These are phyloP conservation scores for Anastatus disparis DNA, from an alignment of 1,140 invertebrate genomes.

Conservation along the genomic window DNA sequence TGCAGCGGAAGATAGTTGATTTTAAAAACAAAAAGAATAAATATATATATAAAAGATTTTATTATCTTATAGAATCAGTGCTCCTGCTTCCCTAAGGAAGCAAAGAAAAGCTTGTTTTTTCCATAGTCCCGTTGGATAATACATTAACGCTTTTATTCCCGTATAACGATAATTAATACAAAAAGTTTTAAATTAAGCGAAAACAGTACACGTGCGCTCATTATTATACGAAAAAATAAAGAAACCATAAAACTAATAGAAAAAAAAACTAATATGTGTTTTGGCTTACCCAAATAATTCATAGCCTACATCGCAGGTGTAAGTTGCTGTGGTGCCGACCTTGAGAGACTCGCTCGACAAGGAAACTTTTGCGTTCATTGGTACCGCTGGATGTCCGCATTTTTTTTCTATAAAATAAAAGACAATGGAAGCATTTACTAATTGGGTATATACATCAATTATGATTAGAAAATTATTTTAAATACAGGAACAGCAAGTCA, in stretches of 20 bases:
- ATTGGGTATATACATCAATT: no score
- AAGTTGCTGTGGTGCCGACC: slow-evolving; percentile 76
- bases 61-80: no score
- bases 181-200: not conserved
- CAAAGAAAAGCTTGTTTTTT: not conserved
- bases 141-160: no score
- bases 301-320: slow-evolving; percentile 87
- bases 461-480: no score
- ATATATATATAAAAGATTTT: no score
- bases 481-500: no score
- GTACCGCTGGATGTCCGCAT: slow-evolving; percentile 85
- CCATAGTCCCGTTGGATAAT: not conserved
- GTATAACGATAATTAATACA: not conserved
- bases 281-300: slow-evolving; percentile 72
- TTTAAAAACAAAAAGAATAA: no score
- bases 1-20: not conserved
- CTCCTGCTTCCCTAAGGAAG: not conserved
- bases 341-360: slow-evolving; percentile 65
- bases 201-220: no score
- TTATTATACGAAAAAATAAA: no score
- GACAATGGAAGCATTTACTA: not conserved
- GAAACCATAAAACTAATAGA: no score
- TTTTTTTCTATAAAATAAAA: slow-evolving; percentile 57
- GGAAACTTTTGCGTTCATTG: slow-evolving; percentile 79
- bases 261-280: not conserved